phyloP scores from a whole-genome alignment of 1,140 invertebrate species.

The Frieseomelitta varia region DNA sequence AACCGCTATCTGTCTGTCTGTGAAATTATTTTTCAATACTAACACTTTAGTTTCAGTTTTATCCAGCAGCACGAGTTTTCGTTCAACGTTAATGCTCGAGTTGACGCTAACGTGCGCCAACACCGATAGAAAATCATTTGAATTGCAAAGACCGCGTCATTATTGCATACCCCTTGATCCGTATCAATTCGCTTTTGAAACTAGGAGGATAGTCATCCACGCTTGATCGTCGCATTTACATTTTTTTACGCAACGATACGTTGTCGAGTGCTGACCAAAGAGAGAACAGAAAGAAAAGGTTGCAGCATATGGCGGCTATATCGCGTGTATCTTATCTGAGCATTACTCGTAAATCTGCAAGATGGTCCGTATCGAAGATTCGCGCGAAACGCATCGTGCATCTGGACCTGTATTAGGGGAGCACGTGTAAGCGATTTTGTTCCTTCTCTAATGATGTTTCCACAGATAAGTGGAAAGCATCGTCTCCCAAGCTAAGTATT shows the following conservation, averaged over 20 bases:
- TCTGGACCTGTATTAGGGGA: not conserved
- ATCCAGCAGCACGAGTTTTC: not conserved
- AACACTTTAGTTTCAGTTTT: not conserved
- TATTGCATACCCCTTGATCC: not conserved
- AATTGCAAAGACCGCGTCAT: not conserved
- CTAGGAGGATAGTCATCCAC: not conserved
- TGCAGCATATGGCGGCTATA: not conserved
- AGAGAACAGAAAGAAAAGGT: not conserved
- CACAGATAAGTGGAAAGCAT: not conserved
- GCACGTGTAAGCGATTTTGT: not conserved
- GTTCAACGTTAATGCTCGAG: not conserved
- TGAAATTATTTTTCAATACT: not conserved
- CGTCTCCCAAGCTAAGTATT: not conserved
- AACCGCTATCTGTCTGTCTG: not conserved
- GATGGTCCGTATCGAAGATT: too few relatives aligned
- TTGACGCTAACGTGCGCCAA: not conserved
- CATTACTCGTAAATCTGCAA: not conserved
- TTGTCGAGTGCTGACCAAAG: too few relatives aligned
- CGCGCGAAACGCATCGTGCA: not conserved
- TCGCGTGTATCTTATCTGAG: not conserved
- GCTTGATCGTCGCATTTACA: not conserved
- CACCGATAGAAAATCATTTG: not conserved
- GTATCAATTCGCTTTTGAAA: not conserved
- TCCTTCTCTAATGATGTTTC: not conserved
- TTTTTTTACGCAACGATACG: slow-evolving; percentile 3